Percentiles rank a stretch among this genome's conserved stretches.
These are phyloP conservation scores for Diploscapter pachys DNA, from an alignment of 1,140 invertebrate species.

Conservation along the genomic window DNA sequence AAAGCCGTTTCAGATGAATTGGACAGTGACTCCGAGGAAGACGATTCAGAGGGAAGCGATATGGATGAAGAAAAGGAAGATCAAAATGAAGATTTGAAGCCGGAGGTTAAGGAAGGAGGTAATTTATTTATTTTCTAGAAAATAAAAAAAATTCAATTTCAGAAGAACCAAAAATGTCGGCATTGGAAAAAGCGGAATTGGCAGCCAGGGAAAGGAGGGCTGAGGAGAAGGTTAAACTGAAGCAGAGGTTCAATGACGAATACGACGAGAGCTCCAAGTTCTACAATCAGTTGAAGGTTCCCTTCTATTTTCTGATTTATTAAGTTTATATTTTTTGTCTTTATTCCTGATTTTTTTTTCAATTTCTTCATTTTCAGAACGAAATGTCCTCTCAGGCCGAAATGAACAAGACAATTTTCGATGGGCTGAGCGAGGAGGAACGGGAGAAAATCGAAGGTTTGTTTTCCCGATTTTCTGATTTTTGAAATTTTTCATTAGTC, in stretches of 20 bases:
- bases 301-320: neutral
- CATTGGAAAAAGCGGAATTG: constrained; percentile 45
- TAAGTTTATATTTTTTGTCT: too few relatives aligned
- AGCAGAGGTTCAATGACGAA: constrained; percentile 87
- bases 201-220: constrained; percentile 68
- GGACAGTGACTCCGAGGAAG: constrained; percentile 84
- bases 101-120: constrained; percentile 17
- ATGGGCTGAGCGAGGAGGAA: constrained; percentile 78
- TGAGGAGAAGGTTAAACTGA: constrained; percentile 85
- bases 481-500: too few relatives aligned
- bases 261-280: constrained; percentile 78
- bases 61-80: constrained; percentile 39
- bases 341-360: neutral
- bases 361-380: constrained; percentile 44
- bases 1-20: constrained; percentile 66
- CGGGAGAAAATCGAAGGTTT: constrained; percentile 87
- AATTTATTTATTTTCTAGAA: constrained; percentile 16
- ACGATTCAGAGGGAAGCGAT: constrained; percentile 73
- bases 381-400: constrained; percentile 82
- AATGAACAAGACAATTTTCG: constrained; percentile 88
- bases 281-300: constrained; percentile 81
- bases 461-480: constrained; percentile 69
- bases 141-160: constrained; percentile 33
- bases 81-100: constrained; percentile 26
- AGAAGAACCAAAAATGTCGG: constrained; percentile 37